Evolutionary conservation across 2,888 invertebrate genomes (phyloP), one percentile per base, ranked within the genome.

Genomic region (Toxonevra muliebris): DNA sequence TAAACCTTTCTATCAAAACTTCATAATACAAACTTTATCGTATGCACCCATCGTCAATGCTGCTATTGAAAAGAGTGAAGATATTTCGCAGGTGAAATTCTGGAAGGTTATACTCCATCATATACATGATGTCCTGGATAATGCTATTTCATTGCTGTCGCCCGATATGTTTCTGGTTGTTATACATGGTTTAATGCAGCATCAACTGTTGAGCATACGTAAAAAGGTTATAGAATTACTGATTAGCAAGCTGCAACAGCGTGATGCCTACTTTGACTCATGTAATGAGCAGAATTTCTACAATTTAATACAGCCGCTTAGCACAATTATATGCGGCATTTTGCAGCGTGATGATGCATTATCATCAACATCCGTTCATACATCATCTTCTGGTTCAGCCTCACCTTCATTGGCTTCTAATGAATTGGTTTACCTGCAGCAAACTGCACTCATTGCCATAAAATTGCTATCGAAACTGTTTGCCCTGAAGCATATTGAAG

Each of bases 181-280:
- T 0, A 88, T 96, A 1, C 88, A 90, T 72, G 90, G 91, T 0
- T 85, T 98, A 62, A 84, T 93, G 76, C 87, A 89, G 60, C 92
- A 95, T 78, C 89, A 90, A 50, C 82, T 93, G 20, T 84, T 89
- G 13, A 89, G 90, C 8, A 91, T 97, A 0, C 89, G 92, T 71
- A 88, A 92, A 69, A 92, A 95, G 80, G 90, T 94, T 0, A 88
- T 98, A 85, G 97, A 97, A 77, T 84, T 98, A 50, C 85, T 98
- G 1, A 95, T 94, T 76, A 88, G 89, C 10, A 94, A 96, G 84
- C 87, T 97, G 9, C 91, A 93, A 73, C 87, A 89, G 69, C 89
- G 90, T 69, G 87, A 88, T 4, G 88, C 88, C 70, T 90, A 90
- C 75, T 89, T 90, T 61, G 83, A 85, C 0, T 86, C 88, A 62